Percentiles rank a stretch among this genome's conserved stretches.
Evolutionary conservation across 1,140 invertebrate species (phyloP).

Genomic region (Zophobas atratus): DNA sequence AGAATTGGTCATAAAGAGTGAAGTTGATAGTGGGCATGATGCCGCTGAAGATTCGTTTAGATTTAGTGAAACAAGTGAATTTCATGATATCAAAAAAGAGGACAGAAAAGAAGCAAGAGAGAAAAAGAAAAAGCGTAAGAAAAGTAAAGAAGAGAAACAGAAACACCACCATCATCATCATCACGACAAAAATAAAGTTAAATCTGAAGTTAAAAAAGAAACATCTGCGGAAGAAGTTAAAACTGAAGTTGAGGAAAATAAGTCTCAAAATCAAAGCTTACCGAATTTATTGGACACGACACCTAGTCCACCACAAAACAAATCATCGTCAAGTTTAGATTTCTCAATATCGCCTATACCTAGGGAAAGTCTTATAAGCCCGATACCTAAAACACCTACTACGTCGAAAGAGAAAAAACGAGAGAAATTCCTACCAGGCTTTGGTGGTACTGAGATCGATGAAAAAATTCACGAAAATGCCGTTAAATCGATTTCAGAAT

Average conservation of each 20-base stretch:
- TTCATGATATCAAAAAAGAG: slow-evolving; percentile 58
- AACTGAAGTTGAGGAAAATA: slow-evolving; percentile 43
- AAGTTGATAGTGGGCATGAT: slow-evolving; percentile 60
- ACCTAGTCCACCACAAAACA: slow-evolving; percentile 62
- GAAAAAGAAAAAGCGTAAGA: slow-evolving; percentile 88
- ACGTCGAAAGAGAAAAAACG: slow-evolving; percentile 66
- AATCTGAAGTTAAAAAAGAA: slow-evolving; percentile 60
- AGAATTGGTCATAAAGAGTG: slow-evolving; percentile 62
- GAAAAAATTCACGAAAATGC: slow-evolving; percentile 85
- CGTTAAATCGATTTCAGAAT: slow-evolving; percentile 82
- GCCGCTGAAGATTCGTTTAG: slow-evolving; percentile 70
- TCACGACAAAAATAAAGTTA: slow-evolving; percentile 66
- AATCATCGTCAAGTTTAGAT: slow-evolving; percentile 63
- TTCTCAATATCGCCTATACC: slow-evolving; percentile 66
- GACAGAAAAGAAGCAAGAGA: slow-evolving; percentile 77
- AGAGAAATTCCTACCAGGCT: slow-evolving; percentile 80
- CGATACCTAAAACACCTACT: slow-evolving; percentile 72
- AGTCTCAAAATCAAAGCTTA: slow-evolving; percentile 58
- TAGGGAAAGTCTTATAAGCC: slow-evolving; percentile 71
- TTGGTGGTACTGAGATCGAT: slow-evolving; percentile 76
- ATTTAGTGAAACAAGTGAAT: slow-evolving; percentile 73
- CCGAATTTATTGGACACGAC: slow-evolving; percentile 61
- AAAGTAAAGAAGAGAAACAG: slow-evolving; percentile 83
- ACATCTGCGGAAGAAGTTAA: slow-evolving; percentile 47
- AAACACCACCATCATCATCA: slow-evolving; percentile 79